Evolutionary conservation across 1,140 invertebrate species (phyloP).

Genomic region (Drosophila carrolli): DNA sequence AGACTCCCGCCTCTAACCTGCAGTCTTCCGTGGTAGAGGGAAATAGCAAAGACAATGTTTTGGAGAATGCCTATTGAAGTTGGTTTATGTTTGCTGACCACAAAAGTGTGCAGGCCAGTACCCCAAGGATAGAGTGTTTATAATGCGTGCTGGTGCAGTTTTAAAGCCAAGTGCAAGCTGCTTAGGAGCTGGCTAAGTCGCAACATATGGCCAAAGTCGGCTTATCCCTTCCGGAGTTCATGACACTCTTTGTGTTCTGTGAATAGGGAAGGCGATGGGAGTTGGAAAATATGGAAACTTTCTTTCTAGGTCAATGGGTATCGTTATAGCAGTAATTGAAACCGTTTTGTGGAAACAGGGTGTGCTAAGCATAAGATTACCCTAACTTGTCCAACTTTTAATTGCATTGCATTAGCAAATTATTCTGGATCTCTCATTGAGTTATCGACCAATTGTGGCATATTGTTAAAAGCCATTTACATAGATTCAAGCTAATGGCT

Average conservation of each 20-base stretch:
- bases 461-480: not conserved
- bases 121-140: slow-evolving; percentile 52
- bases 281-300: slow-evolving; percentile 6
- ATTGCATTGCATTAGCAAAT: slow-evolving; percentile 12
- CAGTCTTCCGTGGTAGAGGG: not conserved
- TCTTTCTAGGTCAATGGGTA: slow-evolving; percentile 31
- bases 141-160: slow-evolving; percentile 45
- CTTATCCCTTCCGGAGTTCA: slow-evolving; percentile 12
- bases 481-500: not conserved
- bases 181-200: slow-evolving; percentile 37
- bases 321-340: not conserved
- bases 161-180: slow-evolving; percentile 49
- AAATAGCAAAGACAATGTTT: slow-evolving; percentile 72
- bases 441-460: slow-evolving; percentile 10
- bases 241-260: not conserved
- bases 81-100: slow-evolving; percentile 63
- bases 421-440: not conserved
- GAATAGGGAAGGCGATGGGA: not conserved
- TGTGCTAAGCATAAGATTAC: not conserved
- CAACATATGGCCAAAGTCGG: slow-evolving; percentile 40
- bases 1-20: not conserved
- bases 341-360: not conserved
- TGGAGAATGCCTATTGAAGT: slow-evolving; percentile 48
- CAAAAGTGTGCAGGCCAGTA: slow-evolving; percentile 49
- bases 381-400: not conserved